Percentiles rank a stretch among this genome's conserved stretches.
Conservation (phyloP, 1,140 invertebrate genomes). For the Pteromalus puparum region DNA sequence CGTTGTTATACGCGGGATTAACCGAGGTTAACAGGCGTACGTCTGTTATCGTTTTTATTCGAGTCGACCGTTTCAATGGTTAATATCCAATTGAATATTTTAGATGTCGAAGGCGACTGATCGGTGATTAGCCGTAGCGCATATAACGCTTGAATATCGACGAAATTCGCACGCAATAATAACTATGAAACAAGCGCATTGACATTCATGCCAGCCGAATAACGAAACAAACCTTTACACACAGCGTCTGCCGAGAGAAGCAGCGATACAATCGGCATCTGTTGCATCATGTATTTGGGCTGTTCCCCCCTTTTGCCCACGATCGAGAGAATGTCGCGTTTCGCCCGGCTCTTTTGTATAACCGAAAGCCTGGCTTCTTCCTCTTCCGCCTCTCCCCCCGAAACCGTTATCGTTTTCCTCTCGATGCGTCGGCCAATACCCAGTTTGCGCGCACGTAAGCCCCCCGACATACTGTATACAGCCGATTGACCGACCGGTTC, state of each 20-base stretch:
- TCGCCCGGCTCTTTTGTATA: constrained; percentile 14
- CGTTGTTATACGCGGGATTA: not conserved
- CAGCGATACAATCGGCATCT: constrained; percentile 58
- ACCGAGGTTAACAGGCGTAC: not conserved
- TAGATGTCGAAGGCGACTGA: not conserved
- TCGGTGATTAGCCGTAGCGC: not conserved
- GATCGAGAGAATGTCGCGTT: constrained; percentile 13
- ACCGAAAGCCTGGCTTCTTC: not conserved
- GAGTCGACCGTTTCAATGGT: not conserved
- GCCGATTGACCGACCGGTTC: not conserved
- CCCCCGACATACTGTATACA: not conserved
- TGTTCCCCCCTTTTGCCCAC: constrained; percentile 23
- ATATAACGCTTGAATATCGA: too few relatives aligned
- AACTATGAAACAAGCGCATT: not conserved
- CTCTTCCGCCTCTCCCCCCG: not conserved
- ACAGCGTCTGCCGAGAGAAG: constrained; percentile 14
- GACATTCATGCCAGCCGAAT: not conserved
- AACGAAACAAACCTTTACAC: not conserved
- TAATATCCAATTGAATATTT: not conserved
- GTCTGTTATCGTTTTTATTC: not conserved
- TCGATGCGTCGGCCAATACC: not conserved
- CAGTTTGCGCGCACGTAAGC: not conserved
- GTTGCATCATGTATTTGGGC: constrained; percentile 61
- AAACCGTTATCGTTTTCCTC: constrained; percentile 31
- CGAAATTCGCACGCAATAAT: too few relatives aligned